Base-by-base conservation (phyloP, 2,113 vertebrate species). In the Archocentrus centrarchus region DNA sequence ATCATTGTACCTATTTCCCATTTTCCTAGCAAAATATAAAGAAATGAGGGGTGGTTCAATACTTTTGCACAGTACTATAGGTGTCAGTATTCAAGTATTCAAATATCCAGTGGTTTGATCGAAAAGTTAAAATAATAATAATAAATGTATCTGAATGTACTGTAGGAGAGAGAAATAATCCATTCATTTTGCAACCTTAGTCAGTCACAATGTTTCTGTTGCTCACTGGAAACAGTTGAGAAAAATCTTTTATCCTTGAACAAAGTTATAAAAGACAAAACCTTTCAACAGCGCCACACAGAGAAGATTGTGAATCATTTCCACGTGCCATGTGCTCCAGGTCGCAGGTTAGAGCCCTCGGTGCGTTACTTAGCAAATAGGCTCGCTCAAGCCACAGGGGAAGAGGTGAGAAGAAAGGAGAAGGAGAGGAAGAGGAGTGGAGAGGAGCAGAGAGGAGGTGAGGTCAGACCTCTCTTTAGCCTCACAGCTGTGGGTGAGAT, bases 401-500 rank as follows among this genome's bases (percentile, higher is more conserved):
- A 85, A 91, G 82, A 83, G 78, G 92, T 90, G 82, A 93, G 90
- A 64, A 59, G 80, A 83, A 76, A 35, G 78, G 80, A 84, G 81
- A 73, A 90, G 66, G 83, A 70, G 87, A 60, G 70, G 80, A 84
- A 78, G 79, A 86, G 76, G 80, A 90, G 83, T 27, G 83, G 61
- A 87, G 81, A 84, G 75, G 83, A 85, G 86, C 62, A 63, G 61
- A 85, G 81, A 93, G 79, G 83, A 86, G 91, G 84, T 1, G 80
- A 94, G 94, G 94, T 94, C 95, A 95, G 93, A 91, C 94, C 93
- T 93, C 88, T 94, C 94, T 95, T 95, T 95, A 96, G 91, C 95
- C 94, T 96, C 95, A 93, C 95, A 96, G 95, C 89, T 89, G 93
- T 77, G 83, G 91, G 83, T 27, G 6, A 89, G 91, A 93, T 94